Evolutionary conservation across 2,797 vertebrate species (phyloP).

Genomic region (Craterocephalus amniculus): DNA sequence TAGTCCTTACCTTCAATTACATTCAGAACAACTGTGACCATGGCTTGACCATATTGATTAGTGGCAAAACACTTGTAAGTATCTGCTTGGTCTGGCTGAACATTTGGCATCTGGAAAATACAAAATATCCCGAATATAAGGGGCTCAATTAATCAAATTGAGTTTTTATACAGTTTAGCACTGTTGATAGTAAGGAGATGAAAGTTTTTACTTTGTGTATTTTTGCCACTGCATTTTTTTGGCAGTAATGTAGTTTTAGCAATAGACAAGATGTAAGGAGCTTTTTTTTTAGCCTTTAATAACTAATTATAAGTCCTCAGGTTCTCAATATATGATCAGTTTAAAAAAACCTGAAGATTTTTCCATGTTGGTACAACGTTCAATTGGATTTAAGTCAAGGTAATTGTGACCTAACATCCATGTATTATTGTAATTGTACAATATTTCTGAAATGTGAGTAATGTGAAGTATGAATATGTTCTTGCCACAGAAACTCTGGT

Average conservation of each 20-base stretch:
- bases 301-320: neutral
- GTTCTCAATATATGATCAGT: neutral
- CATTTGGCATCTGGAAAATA: constrained; percentile 83
- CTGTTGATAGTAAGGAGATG: neutral
- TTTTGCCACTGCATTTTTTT: neutral
- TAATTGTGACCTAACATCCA: too few relatives aligned
- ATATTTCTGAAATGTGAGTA: too few relatives aligned
- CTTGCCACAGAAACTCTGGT: too few relatives aligned
- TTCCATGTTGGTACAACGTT: neutral
- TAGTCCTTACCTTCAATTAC: constrained; percentile 84
- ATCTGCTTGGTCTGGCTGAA: constrained; percentile 83
- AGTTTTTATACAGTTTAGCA: neutral
- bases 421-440: too few relatives aligned
- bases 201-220: neutral
- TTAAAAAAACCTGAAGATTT: neutral
- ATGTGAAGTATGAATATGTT: too few relatives aligned
- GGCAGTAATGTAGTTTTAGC: neutral
- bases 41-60: constrained; percentile 87
- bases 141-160: neutral
- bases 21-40: constrained; percentile 84
- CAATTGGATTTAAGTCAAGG: neutral
- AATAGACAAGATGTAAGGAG: neutral
- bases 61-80: constrained; percentile 86
- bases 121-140: constrained; percentile 4
- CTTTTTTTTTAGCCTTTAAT: neutral